phyloP scores from a whole-genome alignment of 2,888 invertebrate species.

The Torymus tubicola region DNA sequence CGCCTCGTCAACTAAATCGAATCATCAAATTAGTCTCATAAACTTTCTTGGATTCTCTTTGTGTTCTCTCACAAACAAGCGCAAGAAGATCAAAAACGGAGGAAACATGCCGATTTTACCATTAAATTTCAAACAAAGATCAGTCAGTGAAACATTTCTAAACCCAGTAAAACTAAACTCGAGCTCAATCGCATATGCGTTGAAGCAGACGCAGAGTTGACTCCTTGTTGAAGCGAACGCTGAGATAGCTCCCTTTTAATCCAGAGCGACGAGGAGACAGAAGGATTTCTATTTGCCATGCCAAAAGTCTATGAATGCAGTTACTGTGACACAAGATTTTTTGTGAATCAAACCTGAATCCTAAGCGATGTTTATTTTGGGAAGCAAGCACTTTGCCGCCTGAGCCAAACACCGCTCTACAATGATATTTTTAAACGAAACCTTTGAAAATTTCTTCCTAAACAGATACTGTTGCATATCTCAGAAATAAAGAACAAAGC shows the following conservation, averaged over 20 bases:
- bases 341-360: too few relatives aligned
- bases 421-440: too few relatives aligned
- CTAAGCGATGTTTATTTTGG: too few relatives aligned
- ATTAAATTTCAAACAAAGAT: neutral
- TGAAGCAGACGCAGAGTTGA: too few relatives aligned
- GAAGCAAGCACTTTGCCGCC: too few relatives aligned
- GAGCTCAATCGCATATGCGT: too few relatives aligned
- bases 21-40: conserved; percentile 21
- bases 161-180: conserved; percentile 40
- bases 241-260: too few relatives aligned
- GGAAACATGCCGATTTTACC: neutral
- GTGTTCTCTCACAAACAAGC: conserved; percentile 32
- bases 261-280: neutral
- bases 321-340: conserved; percentile 56
- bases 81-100: neutral
- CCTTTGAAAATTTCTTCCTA: too few relatives aligned
- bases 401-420: too few relatives aligned
- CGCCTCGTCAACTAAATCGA: conserved; percentile 19
- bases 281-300: conserved; percentile 40
- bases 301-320: conserved; percentile 57
- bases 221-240: too few relatives aligned
- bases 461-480: too few relatives aligned
- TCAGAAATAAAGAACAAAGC: too few relatives aligned
- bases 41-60: conserved; percentile 35
- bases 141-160: conserved; percentile 1